Evolutionary conservation across 2,888 invertebrate species (phyloP), one percentile per base, ranked within the genome.

Genomic region (Pogonocherus hispidulus): DNA sequence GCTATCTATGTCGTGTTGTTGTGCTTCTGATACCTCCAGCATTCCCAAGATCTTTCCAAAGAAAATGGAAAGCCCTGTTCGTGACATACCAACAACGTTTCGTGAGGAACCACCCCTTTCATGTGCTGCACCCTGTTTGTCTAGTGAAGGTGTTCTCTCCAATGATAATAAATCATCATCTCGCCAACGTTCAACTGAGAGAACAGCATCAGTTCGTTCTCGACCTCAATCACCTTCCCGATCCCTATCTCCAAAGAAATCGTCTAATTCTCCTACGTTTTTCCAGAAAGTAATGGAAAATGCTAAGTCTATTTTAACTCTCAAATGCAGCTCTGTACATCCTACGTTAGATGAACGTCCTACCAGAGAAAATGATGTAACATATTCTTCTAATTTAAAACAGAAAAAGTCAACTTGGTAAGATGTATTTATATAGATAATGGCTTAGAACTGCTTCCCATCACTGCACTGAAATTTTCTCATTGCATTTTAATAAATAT

Each of bases 271-370:
- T 22, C 19, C 64, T 16, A 73, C 76, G 11, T 79, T 80, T 65
- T 76, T 80, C 35, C 76, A 78, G 44, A 78, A 77, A 69, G 70
- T 79, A 46, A 76, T 78, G 76, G 74, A 76, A n/a, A 79, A 78
- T 44, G 78, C 78, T n/a, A 77, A 70, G 59, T 76, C 72, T n/a
- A 79, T 79, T 52, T 69, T 78, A 49, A 67, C 75, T 6, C 68
- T 71, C 8, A 76, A 70, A 35, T 76, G 67, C 44, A 63, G 22
- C 35, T 18, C 60, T 8, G 37, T 63, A 5, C 69, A 69, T 11
- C 67, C 69, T 3, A 57, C 71, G 35, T 6, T 66, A 1, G 72
- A 66, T 23, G 77, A 76, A 41, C 49, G 59, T 37, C 75, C 75
- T 1, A 76, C 76, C 0, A 71, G 63, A 52, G 75, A 76, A 32